These are phyloP conservation scores for Mobula hypostoma DNA, from an alignment of 2,113 vertebrate species.

Conservation along the genomic window DNA sequence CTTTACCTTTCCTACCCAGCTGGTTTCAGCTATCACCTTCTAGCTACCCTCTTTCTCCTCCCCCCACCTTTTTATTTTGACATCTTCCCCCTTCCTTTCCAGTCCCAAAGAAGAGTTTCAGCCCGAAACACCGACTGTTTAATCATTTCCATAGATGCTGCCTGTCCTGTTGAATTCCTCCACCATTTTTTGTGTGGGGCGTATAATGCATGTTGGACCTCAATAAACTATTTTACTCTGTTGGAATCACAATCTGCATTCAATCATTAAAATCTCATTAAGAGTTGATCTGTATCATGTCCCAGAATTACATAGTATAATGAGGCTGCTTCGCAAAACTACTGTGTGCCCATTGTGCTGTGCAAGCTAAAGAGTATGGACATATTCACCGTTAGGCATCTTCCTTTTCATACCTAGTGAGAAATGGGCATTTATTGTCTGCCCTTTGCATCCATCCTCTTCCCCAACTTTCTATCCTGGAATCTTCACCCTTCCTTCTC, in stretches of 20 bases:
- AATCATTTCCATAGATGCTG: no score
- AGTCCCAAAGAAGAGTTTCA: no score
- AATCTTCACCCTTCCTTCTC: no score
- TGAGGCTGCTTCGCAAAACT: not conserved
- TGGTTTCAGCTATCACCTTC: no score
- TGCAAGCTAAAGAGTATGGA: not conserved
- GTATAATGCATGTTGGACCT: not conserved
- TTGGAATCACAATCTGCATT: not conserved
- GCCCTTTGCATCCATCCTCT: no score
- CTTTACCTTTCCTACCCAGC: no score
- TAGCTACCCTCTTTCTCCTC: no score
- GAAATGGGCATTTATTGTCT: not conserved
- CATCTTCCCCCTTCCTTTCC: no score
- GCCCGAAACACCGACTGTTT: no score
- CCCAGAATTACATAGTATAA: not conserved
- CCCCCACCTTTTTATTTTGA: no score
- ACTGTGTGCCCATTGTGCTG: not conserved
- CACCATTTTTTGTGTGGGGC: not conserved
- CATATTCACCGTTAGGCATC: not conserved
- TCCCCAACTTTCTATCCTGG: no score
- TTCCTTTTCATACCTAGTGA: not conserved
- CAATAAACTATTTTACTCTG: not conserved
- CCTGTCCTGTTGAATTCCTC: no score
- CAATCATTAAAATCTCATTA: not conserved
- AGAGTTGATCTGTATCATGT: not conserved